Evolutionary conservation across 1,140 invertebrate genomes (phyloP).

Genomic region (Camponotus pennsylvanicus): DNA sequence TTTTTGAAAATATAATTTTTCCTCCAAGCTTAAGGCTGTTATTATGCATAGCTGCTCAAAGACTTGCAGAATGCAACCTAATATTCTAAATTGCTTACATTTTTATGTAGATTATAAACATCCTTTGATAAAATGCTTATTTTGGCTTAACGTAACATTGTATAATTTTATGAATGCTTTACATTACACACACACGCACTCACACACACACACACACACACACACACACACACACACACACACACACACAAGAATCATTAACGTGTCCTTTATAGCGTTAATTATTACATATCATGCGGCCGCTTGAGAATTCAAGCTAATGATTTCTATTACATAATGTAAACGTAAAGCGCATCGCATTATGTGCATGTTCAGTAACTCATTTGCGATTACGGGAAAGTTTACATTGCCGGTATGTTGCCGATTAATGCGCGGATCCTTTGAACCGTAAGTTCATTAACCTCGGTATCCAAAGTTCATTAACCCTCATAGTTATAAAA

Average conservation of each 20-base stretch:
- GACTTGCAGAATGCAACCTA: not conserved
- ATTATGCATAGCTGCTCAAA: conserved; percentile 18
- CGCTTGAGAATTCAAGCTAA: conserved; percentile 16
- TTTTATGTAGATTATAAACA: conserved; percentile 40
- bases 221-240: too few relatives aligned
- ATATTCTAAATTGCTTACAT: conserved; percentile 46
- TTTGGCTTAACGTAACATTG: not conserved
- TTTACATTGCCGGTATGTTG: conserved; percentile 48
- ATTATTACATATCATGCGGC: conserved; percentile 8
- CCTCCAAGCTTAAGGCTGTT: conserved; percentile 3
- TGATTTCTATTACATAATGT: conserved; percentile 47
- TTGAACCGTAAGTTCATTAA: conserved; percentile 51
- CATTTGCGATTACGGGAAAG: conserved; percentile 65
- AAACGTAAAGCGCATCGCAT: conserved; percentile 30
- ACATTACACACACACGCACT: not conserved
- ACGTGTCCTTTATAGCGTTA: not conserved
- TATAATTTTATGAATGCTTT: conserved; percentile 9
- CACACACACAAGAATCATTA: conserved; percentile 15
- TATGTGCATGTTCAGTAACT: conserved; percentile 31
- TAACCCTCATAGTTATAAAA: conserved; percentile 11
- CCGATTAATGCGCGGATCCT: conserved; percentile 10
- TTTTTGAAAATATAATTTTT: not conserved
- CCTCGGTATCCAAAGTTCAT: conserved; percentile 35
- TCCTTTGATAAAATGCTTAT: not conserved
- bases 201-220: not conserved